Evolutionary conservation across 1,140 invertebrate species (phyloP), one percentile per base, ranked within the genome.

Genomic region (Theocolax elegans): DNA sequence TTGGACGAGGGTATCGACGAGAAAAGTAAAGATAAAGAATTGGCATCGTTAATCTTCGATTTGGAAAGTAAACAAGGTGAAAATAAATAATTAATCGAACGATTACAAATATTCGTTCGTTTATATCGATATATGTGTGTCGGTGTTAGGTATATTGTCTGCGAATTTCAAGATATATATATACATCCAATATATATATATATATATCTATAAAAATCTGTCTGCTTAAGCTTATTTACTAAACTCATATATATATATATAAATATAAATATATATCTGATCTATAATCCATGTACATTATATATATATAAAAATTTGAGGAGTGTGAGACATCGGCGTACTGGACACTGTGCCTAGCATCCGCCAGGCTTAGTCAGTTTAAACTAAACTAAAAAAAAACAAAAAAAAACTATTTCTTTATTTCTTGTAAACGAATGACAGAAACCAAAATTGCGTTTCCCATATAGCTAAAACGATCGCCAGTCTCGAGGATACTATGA

Each of bases 11-110:
- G 87, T 3, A 75, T 89, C 84, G 77, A 79, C 85, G 80, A 75
- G 80, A 49, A 85, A 82, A 91, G 91, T 67, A 92, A 92, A 77
- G 91, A 92, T 66, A 92, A 92, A 77, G 91, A 94, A 76, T 75
- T 93, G 31, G 87, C 91, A 13, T 88, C 90, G 3, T 89, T 92
- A 83, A 89, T 94, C 21, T 89, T 91, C 66, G 89, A 92, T 60
- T 91, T 94, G 88, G 92, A 94, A 76, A 89, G 90, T 27, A 94
- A 94, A 81, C 92, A 94, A 86, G 92, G 93, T 94, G 89, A 87
- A 38, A 1, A 19, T 9, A 23, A 25, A 35, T 3, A 10, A 13
- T 38, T 35, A 13, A 2, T 13, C 25, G 27, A 2, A 25, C n/a
- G 7, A 35, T 35, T 35, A 35, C 10, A 35, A 35, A 6, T 35